A percentile compares a stretch with the other conserved stretches of the same genome.
phyloP scores from a whole-genome alignment of 2,113 vertebrate species.

The Eulemur macaco region DNA sequence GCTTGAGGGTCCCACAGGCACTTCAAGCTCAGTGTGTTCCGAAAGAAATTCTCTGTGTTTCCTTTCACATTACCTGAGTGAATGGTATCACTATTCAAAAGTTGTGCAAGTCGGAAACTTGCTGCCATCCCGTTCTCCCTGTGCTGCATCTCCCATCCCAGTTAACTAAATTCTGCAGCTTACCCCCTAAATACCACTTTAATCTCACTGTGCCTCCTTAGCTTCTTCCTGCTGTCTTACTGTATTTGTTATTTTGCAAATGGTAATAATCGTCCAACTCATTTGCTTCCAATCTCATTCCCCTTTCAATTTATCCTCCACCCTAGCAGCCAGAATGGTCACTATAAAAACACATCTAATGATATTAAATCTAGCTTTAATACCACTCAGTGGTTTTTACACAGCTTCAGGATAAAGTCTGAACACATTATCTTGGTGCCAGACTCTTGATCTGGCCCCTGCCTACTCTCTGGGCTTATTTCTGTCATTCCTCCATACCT shows the following conservation, averaged over 20 bases:
- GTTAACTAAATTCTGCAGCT: background rate
- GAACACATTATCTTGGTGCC: background rate
- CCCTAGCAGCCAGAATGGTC: background rate
- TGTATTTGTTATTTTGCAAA: background rate
- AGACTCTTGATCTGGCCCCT: background rate
- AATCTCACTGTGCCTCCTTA: background rate
- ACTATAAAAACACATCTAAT: background rate
- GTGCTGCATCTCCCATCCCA: background rate
- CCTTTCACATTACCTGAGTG: background rate
- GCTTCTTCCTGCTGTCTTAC: background rate
- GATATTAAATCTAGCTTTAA: background rate
- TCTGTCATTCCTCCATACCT: background rate
- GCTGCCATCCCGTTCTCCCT: background rate
- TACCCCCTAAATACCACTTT: background rate
- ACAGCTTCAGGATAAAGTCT: background rate
- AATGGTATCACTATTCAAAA: background rate
- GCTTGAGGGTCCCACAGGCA: background rate
- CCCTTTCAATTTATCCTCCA: background rate
- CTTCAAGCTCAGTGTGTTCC: background rate
- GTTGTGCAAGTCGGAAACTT: background rate
- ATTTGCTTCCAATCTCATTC: background rate
- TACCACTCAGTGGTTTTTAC: background rate
- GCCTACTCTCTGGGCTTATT: background rate
- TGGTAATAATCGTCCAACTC: background rate
- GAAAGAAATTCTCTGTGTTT: background rate